Evolutionary conservation across 2,797 vertebrate genomes (phyloP).

Genomic region (Spheniscus humboldti): DNA sequence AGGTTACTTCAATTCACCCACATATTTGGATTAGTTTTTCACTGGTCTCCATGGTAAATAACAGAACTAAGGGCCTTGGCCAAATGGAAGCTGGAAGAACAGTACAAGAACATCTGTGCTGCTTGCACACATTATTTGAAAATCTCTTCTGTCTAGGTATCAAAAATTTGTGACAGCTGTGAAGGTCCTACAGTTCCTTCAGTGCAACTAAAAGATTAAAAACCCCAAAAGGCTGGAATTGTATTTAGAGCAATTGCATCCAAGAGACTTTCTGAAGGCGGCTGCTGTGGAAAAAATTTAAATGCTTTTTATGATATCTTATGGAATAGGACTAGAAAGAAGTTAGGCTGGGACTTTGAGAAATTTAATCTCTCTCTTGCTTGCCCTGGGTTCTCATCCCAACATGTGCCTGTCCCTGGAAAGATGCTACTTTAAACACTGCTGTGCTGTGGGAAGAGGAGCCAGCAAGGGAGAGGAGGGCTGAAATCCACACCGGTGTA

Average conservation of each 20-base stretch:
- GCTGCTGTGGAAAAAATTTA: background rate
- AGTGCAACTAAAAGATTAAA: background rate
- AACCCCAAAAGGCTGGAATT: background rate
- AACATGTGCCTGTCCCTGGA: background rate
- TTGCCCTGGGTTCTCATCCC: background rate
- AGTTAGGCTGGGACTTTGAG: background rate
- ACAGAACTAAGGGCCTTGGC: conserved; percentile 1
- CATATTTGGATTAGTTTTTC: conserved; percentile 44
- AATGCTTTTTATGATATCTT: background rate
- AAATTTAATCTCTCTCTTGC: background rate
- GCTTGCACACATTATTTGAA: background rate
- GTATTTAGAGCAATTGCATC: background rate
- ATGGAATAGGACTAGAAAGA: background rate
- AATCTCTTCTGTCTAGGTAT: conserved; percentile 33
- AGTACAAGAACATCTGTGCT: conserved; percentile 38
- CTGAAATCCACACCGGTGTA: rapidly evolving
- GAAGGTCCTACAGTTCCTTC: background rate
- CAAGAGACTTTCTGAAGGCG: background rate
- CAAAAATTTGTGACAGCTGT: conserved; percentile 45
- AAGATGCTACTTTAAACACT: background rate
- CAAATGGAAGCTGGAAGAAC: conserved; percentile 30
- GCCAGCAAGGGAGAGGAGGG: background rate
- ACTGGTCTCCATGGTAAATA: conserved; percentile 56
- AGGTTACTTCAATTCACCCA: conserved; percentile 39
- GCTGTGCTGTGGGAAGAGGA: background rate